Evolutionary conservation across 1,140 invertebrate genomes (phyloP), one percentile per base, ranked within the genome.

Genomic region (Conus ventricosus): DNA sequence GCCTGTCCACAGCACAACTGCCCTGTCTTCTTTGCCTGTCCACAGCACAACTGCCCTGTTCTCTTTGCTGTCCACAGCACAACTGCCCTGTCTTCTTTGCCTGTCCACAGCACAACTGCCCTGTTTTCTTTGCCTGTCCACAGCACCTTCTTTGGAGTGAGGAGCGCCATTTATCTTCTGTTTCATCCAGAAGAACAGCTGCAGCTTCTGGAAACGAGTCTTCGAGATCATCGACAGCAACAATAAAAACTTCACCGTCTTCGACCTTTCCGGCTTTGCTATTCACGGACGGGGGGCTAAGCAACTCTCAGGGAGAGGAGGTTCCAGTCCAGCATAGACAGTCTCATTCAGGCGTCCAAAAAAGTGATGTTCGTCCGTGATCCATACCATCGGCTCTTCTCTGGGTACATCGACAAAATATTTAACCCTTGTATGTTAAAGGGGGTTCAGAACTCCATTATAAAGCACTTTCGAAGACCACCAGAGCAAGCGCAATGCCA

Each of bases 121-220:
- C 39, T 39, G 39, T 39, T 39, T 3, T 39, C 39, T 39, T 39
- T 39, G 39, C 39, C 39, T 39, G 39, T 39, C 39, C 39, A 39
- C 39, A 39, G 39, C 39, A 39, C 39, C 39, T 81, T 27, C 15
- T 85, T 17, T 4, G 4, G 27, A 75, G 80, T 8, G 75, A 87
- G 2, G 23, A 20, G 25, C 17, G 80, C 53, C 51, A 75, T 10
- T 80, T 53, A 5, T 87, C 15, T 87, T 25, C 75, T 87, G 85
- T 39, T 75, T 15, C 17, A 27, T 87, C 15, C 71, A 53, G 0
- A 87, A 87, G 25, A 75, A 75, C 54, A 71, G 85, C 53, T 78
- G 85, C 71, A 87, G 85, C 51, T 80, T 87, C 71, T 87, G 85
- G 85, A 87, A 87, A 54, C 51, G 85, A 27, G 71, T 87, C 17